Base-by-base conservation (phyloP, 2,888 invertebrate species). In the Syrphus vitripennis region DNA sequence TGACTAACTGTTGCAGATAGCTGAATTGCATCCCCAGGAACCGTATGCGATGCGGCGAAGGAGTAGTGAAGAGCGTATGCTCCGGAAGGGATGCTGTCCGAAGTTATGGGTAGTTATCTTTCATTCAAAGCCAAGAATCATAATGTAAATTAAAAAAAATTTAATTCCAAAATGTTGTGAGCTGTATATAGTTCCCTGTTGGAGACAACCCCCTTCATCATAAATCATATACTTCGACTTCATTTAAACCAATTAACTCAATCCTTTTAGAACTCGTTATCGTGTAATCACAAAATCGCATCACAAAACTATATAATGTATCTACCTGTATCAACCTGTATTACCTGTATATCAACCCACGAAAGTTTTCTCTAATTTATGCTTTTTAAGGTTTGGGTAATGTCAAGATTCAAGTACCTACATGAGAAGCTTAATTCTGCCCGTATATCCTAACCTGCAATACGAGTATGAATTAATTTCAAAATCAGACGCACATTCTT, bases 221-320 rank as follows among this genome's bases (percentile, higher is more conserved):
- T n/a, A n/a, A n/a, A n/a, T n/a, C n/a, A n/a, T n/a, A n/a, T n/a
- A n/a, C n/a, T n/a, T n/a, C n/a, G 61, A 61, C 61, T 69, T 29
- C 67, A 80, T 80, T 84, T 76, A 55, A 59, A 72, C 80, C 84
- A 84, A 84, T 84, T 84, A 84, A 55, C 67, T 53, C 37, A 42
- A 7, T 34, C 61, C 19, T 26, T 37, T 42, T 24, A 10, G 37
- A 40, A 48, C 69, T 53, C 26, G 26, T 61, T 70, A 79, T 79
- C 79, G 31, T 31, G 12, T 29, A 57, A 75, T 65, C 79, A 76
- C 37, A 76, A 29, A n/a, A 76, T 84, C 80, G 65, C 63, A 67
- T 75, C 70, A 34, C 42, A 53, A 29, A 71, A 57, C 24, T n/a
- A 16, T 50, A 9, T 19, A 4, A 6, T 42, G 1, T 16, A 19